Base-by-base conservation (phyloP, 2,888 invertebrate genomes). In the Lochmaea crataegi region DNA sequence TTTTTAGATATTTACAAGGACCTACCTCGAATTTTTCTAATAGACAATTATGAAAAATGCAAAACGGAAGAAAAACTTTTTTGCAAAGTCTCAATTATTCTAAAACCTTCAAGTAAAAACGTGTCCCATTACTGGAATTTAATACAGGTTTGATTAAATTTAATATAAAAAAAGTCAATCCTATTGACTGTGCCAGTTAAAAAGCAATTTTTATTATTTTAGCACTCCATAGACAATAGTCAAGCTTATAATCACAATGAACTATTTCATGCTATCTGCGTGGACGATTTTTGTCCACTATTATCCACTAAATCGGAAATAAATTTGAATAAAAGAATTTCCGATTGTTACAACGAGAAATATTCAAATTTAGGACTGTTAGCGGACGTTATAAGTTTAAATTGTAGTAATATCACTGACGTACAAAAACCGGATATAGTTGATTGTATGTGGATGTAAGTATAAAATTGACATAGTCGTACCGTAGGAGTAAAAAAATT, bases 181-280 rank as follows among this genome's bases (percentile, higher is more conserved):
- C 26, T 60, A 10, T 9, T 11, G 10, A 5, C 38, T 42, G 14
- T 42, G 10, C 18, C n/a, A 63, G 12, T 56, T 61, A 42, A 69
- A 41, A 71, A 53, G 11, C 41, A 53, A 60, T 32, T 60, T 41
- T 42, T 71, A 12, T 63, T 65, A 7, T 78, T 78, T 22, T 57
- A 81, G 81, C 69, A 77, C 45, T 78, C 79, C 2, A 77, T 79
- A 14, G 67, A 71, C 14, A 76, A 77, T 4, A 76, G 68, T 56
- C 58, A 69, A n/a, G 68, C 78, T n/a, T 81, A 81, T 53, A 78
- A 80, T 67, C 80, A 80, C 57, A 76, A 79, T 26, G 78, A 79
- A 64, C 67, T 81, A 9, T 79, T 75, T 66, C 77, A 80, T 61
- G 80, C 79, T 2, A 75, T 81, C 66, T 81, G 81, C 48, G 68